phyloP scores from a whole-genome alignment of 1,140 invertebrate genomes.

The Drosophila serrata region DNA sequence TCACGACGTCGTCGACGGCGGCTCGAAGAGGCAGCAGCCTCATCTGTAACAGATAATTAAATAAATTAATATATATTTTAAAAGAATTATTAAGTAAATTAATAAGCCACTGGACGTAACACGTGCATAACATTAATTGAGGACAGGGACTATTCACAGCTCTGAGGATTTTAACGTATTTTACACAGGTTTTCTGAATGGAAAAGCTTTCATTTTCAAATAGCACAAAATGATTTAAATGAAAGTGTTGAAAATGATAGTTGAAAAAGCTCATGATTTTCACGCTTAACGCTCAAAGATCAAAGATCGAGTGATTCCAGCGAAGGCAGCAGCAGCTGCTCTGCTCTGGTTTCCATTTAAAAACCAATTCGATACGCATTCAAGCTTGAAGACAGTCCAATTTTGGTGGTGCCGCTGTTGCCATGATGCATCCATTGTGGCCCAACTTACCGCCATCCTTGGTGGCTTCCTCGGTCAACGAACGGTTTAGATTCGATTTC shows the following conservation, averaged over 20 bases:
- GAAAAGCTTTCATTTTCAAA: constrained; percentile 25
- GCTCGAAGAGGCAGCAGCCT: constrained; percentile 65
- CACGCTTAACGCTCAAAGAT: constrained; percentile 21
- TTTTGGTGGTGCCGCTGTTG: constrained; percentile 33
- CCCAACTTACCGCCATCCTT: constrained; percentile 82
- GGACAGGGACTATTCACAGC: constrained; percentile 19
- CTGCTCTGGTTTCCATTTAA: not conserved
- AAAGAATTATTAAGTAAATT: not conserved
- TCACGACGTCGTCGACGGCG: constrained; percentile 85
- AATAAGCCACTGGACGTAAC: constrained; percentile 6
- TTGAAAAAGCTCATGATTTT: constrained; percentile 11
- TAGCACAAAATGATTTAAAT: constrained; percentile 57
- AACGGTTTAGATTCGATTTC: constrained; percentile 89
- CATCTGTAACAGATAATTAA: constrained; percentile 76
- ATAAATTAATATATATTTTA: not conserved
- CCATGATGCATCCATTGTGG: constrained; percentile 26
- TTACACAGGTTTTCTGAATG: constrained; percentile 57
- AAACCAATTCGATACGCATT: constrained; percentile 27
- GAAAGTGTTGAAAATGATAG: constrained; percentile 38
- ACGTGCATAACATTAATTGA: constrained; percentile 50
- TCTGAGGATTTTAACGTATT: constrained; percentile 66
- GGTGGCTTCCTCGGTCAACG: constrained; percentile 87
- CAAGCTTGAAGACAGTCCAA: constrained; percentile 60
- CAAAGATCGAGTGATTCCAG: constrained; percentile 34
- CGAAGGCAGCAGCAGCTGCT: constrained; percentile 1